Base-by-base conservation (phyloP, 2,113 vertebrate genomes). In the Gavialis gangeticus region DNA sequence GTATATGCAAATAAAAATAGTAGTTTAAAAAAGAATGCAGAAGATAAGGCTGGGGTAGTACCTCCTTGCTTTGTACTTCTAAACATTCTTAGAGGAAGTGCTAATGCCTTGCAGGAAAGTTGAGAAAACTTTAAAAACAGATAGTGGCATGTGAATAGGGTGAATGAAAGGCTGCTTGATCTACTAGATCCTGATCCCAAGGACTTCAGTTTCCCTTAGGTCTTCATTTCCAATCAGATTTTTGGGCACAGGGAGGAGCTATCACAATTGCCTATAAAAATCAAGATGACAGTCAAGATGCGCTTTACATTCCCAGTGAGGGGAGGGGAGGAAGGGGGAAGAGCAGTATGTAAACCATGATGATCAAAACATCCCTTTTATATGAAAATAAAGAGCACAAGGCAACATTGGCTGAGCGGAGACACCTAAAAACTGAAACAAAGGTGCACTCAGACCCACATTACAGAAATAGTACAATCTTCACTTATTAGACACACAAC, bases 11-110 rank as follows among this genome's bases (percentile, higher is more conserved):
- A 96, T 88, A 94, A 92, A 96, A 96, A 96, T 92, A 96, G 69
- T 46, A 73, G 95, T 95, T 89, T 95, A 28, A 89, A 95, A 69
- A 96, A 96, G 90, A 96, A 96, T 94, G 90, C 34, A 84, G 71
- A 22, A 92, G 93, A 95, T 96, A 96, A 93, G 0, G 0, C 75
- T 75, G 71, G 69, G n/a, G 80, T 84, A 77, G 75, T 91, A 95
- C 92, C 92, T 94, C 93, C 64, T 91, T 87, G 93, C 64, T 92
- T 93, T 87, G 59, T 62, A 77, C 87, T 86, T 88, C 66, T 59
- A 84, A 96, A 93, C 0, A 5, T 87, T 92, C 78, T 85, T 87
- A 66, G 84, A 95, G 46, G 62, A 91, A 89, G 71, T 89, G 64
- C 60, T 95, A 22, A 21, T 91, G 80, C 90, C 80, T 91, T 57